Evolutionary conservation across 35 echinoderm and acorn worm genomes (phyloP).

Genomic region (Strongylocentrotus purpuratus): DNA sequence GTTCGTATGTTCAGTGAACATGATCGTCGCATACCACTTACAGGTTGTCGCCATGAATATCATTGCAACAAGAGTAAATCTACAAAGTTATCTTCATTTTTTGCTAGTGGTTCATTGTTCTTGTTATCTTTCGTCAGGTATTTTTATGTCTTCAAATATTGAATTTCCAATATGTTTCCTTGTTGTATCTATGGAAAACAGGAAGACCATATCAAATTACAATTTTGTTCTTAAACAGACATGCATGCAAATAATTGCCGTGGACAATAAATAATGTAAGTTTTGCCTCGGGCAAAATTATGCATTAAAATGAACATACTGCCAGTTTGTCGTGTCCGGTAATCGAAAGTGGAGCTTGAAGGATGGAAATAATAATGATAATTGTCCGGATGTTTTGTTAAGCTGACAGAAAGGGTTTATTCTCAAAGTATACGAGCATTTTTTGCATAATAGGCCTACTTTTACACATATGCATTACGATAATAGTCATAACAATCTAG

Average conservation of each 20-base stretch:
- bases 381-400: not conserved
- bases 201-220: no score
- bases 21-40: no score
- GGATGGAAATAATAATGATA: not conserved
- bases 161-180: no score
- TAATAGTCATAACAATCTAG: not conserved
- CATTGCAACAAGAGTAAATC: no score
- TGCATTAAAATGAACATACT: not conserved
- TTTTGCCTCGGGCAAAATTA: not conserved
- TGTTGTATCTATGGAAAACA: no score
- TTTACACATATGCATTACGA: not conserved
- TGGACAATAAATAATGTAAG: not conserved
- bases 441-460: not conserved
- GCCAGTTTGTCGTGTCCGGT: not conserved
- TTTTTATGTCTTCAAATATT: no score
- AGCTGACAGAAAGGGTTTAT: not conserved
- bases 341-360: not conserved
- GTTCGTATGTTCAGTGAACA: no score
- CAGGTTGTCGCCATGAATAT: no score
- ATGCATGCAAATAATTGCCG: not conserved
- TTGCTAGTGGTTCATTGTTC: no score
- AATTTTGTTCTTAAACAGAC: no score
- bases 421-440: not conserved
- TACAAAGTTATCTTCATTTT: no score
- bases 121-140: no score